These are phyloP conservation scores for Shargacucullia verbasci DNA, from an alignment of 2,888 invertebrate genomes.

Conservation along the genomic window DNA sequence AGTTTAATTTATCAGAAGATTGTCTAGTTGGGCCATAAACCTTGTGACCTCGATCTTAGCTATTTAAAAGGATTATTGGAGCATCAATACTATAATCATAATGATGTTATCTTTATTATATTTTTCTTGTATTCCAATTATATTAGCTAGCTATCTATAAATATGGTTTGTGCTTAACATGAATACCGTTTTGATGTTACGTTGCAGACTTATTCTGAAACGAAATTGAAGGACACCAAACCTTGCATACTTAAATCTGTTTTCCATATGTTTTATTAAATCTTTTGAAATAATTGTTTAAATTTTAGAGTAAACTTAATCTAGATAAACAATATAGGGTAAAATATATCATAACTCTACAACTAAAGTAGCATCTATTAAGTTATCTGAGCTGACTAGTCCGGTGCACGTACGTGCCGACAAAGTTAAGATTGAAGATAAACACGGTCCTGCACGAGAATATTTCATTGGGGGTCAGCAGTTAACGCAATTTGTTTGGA, in stretches of 20 bases:
- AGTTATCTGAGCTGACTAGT: slow-evolving; percentile 41
- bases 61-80: slow-evolving; percentile 17
- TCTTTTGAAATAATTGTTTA: no score
- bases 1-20: slow-evolving; percentile 20
- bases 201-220: no score
- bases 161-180: no score
- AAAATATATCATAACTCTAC: slow-evolving; percentile 14
- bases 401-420: slow-evolving; percentile 30
- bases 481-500: slow-evolving; percentile 75
- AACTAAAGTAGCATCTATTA: slow-evolving; percentile 33
- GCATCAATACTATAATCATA: slow-evolving; percentile 6
- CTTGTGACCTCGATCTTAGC: slow-evolving; percentile 16
- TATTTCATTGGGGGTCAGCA: slow-evolving; percentile 70
- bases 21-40: slow-evolving; percentile 6
- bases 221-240: no score
- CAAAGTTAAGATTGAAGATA: slow-evolving; percentile 49
- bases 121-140: neutral
- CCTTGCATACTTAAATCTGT: no score
- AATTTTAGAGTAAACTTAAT: neutral
- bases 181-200: no score
- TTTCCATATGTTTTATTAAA: no score
- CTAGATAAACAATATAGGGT: slow-evolving; percentile 15
- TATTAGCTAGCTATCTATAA: no score
- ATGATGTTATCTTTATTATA: neutral
- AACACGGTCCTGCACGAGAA: slow-evolving; percentile 58